Conservation (phyloP, 2,888 invertebrate genomes). For the Melieria omissa region DNA sequence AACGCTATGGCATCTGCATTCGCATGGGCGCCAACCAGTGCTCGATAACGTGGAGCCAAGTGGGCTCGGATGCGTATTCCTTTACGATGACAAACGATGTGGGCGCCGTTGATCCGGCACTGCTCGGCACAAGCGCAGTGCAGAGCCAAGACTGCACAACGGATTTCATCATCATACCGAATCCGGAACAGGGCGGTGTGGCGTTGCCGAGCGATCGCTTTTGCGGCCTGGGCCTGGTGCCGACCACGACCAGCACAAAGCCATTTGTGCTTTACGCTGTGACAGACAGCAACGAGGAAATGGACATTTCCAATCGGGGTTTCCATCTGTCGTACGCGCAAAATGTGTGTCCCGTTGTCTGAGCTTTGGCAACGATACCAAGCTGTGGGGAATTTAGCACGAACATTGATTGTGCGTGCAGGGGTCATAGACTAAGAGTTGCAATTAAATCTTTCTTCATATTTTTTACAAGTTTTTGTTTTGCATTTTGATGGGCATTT, state of each 20-base stretch:
- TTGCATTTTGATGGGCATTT: too few species aligned
- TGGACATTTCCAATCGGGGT: slow-evolving; percentile 79
- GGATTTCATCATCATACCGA: slow-evolving; percentile 81
- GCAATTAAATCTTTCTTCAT: too few species aligned
- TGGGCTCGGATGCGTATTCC: slow-evolving; percentile 69
- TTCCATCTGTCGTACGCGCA: slow-evolving; percentile 79
- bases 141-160: slow-evolving; percentile 74
- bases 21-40: slow-evolving; percentile 79
- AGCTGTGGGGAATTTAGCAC: too few species aligned
- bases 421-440: too few species aligned
- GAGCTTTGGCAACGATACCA: neutral
- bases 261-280: slow-evolving; percentile 82
- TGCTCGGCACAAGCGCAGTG: slow-evolving; percentile 72
- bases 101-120: slow-evolving; percentile 72
- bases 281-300: slow-evolving; percentile 73
- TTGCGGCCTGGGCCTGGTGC: slow-evolving; percentile 78
- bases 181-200: slow-evolving; percentile 70
- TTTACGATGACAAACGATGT: slow-evolving; percentile 80
- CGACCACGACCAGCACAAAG: slow-evolving; percentile 71
- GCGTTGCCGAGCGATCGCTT: slow-evolving; percentile 74
- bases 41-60: slow-evolving; percentile 76
- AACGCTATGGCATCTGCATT: slow-evolving; percentile 83
- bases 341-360: slow-evolving; percentile 70
- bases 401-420: too few species aligned
- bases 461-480: too few species aligned